Evolutionary conservation across 2,888 invertebrate genomes (phyloP).

Genomic region (Conus canariensis): DNA sequence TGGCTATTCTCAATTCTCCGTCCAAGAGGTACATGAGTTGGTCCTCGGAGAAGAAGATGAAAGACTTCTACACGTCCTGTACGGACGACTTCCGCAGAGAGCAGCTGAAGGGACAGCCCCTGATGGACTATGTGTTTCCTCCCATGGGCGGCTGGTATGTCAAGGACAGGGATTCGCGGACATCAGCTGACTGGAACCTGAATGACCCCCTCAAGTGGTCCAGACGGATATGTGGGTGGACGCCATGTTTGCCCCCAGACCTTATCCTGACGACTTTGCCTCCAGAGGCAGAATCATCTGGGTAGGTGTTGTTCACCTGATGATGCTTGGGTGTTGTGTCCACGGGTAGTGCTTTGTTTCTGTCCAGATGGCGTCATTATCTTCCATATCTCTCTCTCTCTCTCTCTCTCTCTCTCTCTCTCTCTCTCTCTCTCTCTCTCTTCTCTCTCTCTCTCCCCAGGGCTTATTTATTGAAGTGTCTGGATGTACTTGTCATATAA

Average conservation of each 20-base stretch:
- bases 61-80: constrained; percentile 83
- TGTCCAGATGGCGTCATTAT: no score
- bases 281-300: constrained; percentile 14
- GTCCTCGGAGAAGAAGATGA: constrained; percentile 82
- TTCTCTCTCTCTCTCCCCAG: no score
- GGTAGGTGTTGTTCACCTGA: constrained; percentile 15
- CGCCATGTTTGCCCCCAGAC: constrained; percentile 40
- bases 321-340: no score
- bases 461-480: no score
- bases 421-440: no score
- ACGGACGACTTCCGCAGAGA: constrained; percentile 74
- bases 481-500: no score
- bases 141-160: constrained; percentile 70
- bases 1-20: constrained; percentile 57
- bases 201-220: constrained; percentile 59
- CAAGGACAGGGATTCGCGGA: constrained; percentile 59
- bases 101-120: constrained; percentile 61
- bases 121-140: constrained; percentile 63
- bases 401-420: no score
- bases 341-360: no score
- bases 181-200: constrained; percentile 58
- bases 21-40: constrained; percentile 55
- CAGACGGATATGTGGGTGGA: constrained; percentile 69
- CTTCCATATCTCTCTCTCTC: no score
- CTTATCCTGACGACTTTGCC: constrained; percentile 20